Evolutionary conservation across 2,888 invertebrate genomes (phyloP), one percentile per base, ranked within the genome.

Genomic region (Meghimatium bilineatum): DNA sequence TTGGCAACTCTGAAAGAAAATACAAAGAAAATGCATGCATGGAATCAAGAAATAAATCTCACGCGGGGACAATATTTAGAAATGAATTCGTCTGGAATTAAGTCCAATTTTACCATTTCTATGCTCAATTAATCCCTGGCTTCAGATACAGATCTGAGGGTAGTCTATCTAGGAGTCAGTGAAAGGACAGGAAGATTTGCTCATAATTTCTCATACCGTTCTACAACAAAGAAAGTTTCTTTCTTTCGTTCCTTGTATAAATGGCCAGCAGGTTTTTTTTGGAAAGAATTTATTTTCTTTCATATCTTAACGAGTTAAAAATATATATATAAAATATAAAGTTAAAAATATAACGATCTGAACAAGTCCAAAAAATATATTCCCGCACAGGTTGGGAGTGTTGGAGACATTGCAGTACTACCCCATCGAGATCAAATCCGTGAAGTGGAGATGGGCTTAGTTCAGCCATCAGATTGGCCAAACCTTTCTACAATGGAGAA

Each of bases 1-100:
- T 44, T 44, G 8, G 44, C 29, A 12, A 3, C n/a, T 38, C 36
- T 69, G 38, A 36, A 17, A n/a, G 38, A 36, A 23, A 12, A 29
- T 23, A 69, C 23, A 69, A 69, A 72, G 34, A n/a, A 72, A 72
- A 44, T 44, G 72, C 72, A 69, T 72, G 72, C 72, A n/a, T 72
- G 72, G 49, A 12, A n/a, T 44, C 72, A 29, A 29, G 26, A 72
- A 44, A 72, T 72, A 72, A 72, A 72, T 72, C 72, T 72, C 44
- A 44, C 49, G 29, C n/a, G 29, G 44, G 12, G 49, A n/a, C 10
- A 29, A 34, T n/a, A 44, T 72, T 72, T 72, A 44, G 44, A 44
- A 20, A 8, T n/a, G 8, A n/a, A 10, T 1, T 72, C 29, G 44
- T 26, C 44, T 49, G 72, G 44, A 72, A 72, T 72, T 72, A 44